Conservation (phyloP, 2,888 invertebrate species). For the Pteria penguin region DNA sequence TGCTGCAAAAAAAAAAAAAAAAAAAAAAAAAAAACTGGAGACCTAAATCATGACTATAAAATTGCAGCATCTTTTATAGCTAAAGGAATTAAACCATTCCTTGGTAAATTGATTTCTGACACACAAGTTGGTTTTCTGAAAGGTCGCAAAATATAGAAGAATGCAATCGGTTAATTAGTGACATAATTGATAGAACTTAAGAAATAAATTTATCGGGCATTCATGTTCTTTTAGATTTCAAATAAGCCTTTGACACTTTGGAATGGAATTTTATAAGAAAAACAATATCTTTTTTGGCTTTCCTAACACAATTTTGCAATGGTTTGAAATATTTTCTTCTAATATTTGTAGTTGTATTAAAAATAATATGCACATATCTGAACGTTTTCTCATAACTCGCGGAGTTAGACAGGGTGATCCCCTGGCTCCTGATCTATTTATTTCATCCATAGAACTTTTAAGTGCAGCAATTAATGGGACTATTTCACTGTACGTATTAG, state of each 20-base stretch:
- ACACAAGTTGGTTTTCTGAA: not conserved
- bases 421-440: constrained; percentile 15
- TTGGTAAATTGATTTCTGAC: not conserved
- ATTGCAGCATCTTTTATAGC: not conserved
- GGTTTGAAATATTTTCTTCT: constrained; percentile 6
- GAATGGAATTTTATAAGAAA: constrained; percentile 6
- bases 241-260: constrained; percentile 7
- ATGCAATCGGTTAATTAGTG: not conserved
- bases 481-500: too few relatives aligned
- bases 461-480: too few relatives aligned
- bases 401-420: constrained; percentile 15
- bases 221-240: not conserved
- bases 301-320: not conserved
- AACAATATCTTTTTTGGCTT: constrained; percentile 1
- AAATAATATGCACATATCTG: constrained; percentile 18
- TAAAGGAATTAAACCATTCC: not conserved
- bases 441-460: constrained; percentile 11
- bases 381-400: not conserved
- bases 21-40: constrained; percentile 4
- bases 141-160: not conserved
- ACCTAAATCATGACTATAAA: not conserved
- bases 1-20: too few relatives aligned
- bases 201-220: constrained; percentile 8
- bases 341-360: not conserved
- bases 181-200: constrained; percentile 6